Base-by-base conservation (phyloP, 2,888 invertebrate species). In the Drosophila cognata region DNA sequence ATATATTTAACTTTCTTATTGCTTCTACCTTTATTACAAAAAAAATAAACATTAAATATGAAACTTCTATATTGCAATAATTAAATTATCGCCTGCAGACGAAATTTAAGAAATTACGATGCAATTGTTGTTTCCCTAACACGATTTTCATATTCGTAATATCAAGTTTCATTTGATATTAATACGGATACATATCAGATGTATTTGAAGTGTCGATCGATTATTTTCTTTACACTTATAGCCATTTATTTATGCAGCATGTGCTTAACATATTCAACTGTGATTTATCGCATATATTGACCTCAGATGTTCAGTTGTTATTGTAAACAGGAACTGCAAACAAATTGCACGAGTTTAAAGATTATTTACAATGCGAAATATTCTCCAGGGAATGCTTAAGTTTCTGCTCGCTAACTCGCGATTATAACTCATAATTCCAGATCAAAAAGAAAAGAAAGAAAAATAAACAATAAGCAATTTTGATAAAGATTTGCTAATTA, bases 351-450 rank as follows among this genome's bases (percentile, higher is more conserved):
- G 46, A 13, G 46, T 6, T 21, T 46, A 8, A 2, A 25, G 25
- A 25, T 16, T 25, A 4, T 25, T 46, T 46, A 46, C 8, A 25
- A 25, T 46, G 16, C 8, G 8, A 46, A 46, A 25, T 25, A 4
- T 25, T 16, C 25, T 7, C 46, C 46, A 46, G 4, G 4, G 46
- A 46, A 28, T 21, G 5, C 21, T 21, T 13, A 21, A 43, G 21
- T 43, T 43, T 43, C 43, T 16, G 25, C 4, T 16, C 16, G 25
- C 46, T 46, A 25, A 46, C 21, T 21, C 21, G 16, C 46, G 46
- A 46, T 25, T 46, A 46, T 50, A 50, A 50, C 18, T 50, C 50
- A 50, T 18, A 28, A 28, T 50, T 50, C 28, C 50, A 50, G 50
- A 56, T 38, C 0, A 5, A 0, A 46, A 21, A 38, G 18, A 38